A percentile compares a stretch with the other conserved stretches of the same genome.
phyloP scores from a whole-genome alignment of 2,113 vertebrate genomes.

The Athene noctua region DNA sequence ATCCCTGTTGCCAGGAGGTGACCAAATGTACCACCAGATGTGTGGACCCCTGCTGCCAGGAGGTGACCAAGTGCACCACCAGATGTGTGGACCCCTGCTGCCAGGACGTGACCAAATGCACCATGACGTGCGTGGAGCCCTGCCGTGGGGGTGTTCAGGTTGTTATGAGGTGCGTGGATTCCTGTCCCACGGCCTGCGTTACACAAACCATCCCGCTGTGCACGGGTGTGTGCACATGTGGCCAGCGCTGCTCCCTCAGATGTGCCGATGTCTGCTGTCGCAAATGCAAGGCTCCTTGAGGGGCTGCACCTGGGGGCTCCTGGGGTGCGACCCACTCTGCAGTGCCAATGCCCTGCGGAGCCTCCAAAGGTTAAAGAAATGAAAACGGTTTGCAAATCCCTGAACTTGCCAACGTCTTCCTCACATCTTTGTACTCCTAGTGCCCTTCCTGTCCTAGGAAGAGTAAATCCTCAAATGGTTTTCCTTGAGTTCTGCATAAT shows the following conservation, averaged over 20 bases:
- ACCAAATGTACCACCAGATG: accelerated
- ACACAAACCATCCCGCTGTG: neutral
- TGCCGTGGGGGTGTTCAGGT: neutral
- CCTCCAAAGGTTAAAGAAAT: neutral
- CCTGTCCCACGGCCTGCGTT: neutral
- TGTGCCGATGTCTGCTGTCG: neutral
- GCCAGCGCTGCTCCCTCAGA: neutral
- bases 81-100: accelerated
- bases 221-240: accelerated
- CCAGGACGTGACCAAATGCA: neutral
- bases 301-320: accelerated
- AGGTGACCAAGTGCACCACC: neutral
- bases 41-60: neutral
- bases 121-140: neutral
- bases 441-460: neutral
- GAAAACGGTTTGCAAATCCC: neutral
- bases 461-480: neutral
- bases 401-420: neutral
- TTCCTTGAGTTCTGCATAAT: accelerated
- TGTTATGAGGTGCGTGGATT: neutral
- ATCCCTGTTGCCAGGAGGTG: neutral
- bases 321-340: accelerated
- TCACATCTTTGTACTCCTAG: neutral
- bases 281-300: neutral
- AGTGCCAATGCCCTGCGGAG: neutral